phyloP scores from a whole-genome alignment of 2,113 vertebrate species.

The Lipotes vexillifer region DNA sequence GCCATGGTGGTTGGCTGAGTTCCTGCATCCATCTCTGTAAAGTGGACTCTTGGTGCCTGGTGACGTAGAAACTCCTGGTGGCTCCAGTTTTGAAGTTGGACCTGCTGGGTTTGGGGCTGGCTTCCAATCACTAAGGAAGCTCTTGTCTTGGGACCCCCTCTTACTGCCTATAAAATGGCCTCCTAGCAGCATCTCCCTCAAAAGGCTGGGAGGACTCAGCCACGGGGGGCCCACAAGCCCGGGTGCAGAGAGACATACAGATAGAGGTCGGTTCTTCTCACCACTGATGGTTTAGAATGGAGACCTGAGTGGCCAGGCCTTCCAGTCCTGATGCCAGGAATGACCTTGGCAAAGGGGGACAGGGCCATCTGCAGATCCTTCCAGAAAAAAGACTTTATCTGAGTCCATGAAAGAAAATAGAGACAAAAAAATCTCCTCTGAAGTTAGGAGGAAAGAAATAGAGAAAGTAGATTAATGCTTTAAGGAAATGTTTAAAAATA shows the following conservation, averaged over 20 bases:
- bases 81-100: neutral
- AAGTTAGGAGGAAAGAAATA: neutral
- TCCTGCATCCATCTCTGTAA: neutral
- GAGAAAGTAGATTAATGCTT: neutral
- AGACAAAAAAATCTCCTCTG: neutral
- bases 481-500: neutral
- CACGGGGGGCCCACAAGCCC: fast-evolving
- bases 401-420: neutral
- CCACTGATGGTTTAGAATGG: fast-evolving
- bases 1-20: fast-evolving
- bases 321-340: fast-evolving
- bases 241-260: neutral
- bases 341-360: fast-evolving
- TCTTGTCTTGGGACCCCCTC: neutral
- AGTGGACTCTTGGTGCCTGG: neutral
- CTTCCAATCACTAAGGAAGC: neutral
- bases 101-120: neutral
- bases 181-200: fast-evolving
- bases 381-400: neutral
- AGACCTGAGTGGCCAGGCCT: fast-evolving
- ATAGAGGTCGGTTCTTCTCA: fast-evolving
- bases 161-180: neutral
- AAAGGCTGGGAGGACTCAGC: neutral
- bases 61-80: neutral
- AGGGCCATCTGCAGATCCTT: fast-evolving